Base-by-base conservation (phyloP, 2,797 vertebrate genomes). In the Caiman crocodilus region DNA sequence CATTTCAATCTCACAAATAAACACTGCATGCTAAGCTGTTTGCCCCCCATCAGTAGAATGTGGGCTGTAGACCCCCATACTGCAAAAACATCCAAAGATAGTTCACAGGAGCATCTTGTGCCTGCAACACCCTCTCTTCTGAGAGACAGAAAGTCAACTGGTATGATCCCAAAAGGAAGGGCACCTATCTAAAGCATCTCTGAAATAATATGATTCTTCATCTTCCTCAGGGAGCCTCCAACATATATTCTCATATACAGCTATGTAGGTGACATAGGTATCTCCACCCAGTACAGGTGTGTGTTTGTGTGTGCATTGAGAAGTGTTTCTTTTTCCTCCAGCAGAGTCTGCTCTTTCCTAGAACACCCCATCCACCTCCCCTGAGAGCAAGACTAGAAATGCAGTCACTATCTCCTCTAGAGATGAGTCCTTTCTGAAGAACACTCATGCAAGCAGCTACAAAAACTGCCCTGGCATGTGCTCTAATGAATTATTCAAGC, bases 1-100 rank as follows among this genome's bases (percentile, higher is more conserved):
- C 4, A 18, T 67, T 95, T 91, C 77, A 82, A 75, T 30, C 42
- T 50, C 82, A 28, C 60, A 84, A 79, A 88, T 58, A 26, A 84
- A 57, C 11, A 50, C 63, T 0, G 0, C 80, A 23, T 81, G 60
- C 61, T 67, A 83, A 78, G 50, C 78, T 67, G 3, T 1, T 1
- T 4, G 4, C 35, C 11, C 42, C 35, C 28, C 71, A 79, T 76
- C 75, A 17, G 21, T 75, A 2, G 57, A 83, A 65, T 65, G 7
- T 58, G 81, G 26, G 50, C 89, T 87, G 50, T 17, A 1, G 50
- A 30, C 57, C 57, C 84, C 0, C 57, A 50, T 65, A 50, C 28
- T 12, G 10, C 55, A 59, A 42, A 25, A 7, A 50, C 65, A 2
- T 58, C 30, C 32, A 42, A 56, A 85, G 59, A 28, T 71, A 90